Evolutionary conservation across 2,888 invertebrate species (phyloP), one percentile per base, ranked within the genome.

Genomic region (Sarcophaga carnaria): DNA sequence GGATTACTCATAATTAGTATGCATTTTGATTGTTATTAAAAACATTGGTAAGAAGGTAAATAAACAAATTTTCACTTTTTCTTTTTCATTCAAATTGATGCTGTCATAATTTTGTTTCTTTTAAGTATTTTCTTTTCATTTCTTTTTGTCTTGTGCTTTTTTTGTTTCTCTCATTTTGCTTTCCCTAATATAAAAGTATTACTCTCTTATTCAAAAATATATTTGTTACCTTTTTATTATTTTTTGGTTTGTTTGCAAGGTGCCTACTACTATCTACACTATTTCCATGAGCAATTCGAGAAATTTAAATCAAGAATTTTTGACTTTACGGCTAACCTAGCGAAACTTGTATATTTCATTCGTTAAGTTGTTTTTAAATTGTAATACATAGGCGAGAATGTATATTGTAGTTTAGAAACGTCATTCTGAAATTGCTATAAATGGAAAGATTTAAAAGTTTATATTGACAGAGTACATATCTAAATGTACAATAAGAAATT

Each of bases 31-130:
- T 37, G 6, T 37, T 37, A 37, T 6, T 37, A 27, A 37, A 27
- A 3, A 70, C 17, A 59, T 49, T 62, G 72, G 63, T 22, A 49
- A 66, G 83, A 49, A 66, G 83, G 72, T 83, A 60, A 67, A 11
- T 49, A 14, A 49, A 49, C 49, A 4, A 49, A 37, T 37, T 37
- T 37, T 6, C 5, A 37, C 37, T 6, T 37, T 37, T 37, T 37
- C 37, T 37, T 37, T 37, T 37, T 5, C 37, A 37, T 1, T 6
- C 37, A 37, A 37, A 37, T 6, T 63, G 27, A 80, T 66, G 64
- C 60, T 67, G 72, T 80, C 47, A 80, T 80, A 12, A 37, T 63
- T 69, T 76, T 62, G 49, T 49, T 69, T 62, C n/a, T 17, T 12
- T 22, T 4, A 59, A 4, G n/a, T 62, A 12, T 25, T 69, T 49